Base-by-base conservation (phyloP, 2,797 vertebrate species). In the Phataginus tricuspis region DNA sequence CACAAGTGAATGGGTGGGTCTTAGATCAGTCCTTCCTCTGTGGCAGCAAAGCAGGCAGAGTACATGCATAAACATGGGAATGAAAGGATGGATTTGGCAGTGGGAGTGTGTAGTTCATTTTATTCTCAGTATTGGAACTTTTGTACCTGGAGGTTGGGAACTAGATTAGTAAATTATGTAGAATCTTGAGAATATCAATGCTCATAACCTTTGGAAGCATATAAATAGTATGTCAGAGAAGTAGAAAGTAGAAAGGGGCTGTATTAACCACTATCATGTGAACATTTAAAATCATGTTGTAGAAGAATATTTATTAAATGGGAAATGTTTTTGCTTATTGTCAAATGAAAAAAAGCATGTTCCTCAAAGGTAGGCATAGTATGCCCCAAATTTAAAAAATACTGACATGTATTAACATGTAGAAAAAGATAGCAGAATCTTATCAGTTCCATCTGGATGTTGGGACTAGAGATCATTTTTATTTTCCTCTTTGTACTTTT, bases 121-220 rank as follows among this genome's bases (percentile, higher is more conserved):
- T 84, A 82, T 86, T 91, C n/a, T 86, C 16, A 61, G 37, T n/a
- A 14, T 69, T 94, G 64, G 75, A 84, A 95, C 51, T 89, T 95
- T 78, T 55, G 23, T n/a, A 53, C 14, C 92, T 85, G 42, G 72
- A 85, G 34, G 21, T 85, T 69, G 86, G 66, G 55, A 72, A 77
- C 19, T 45, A 80, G 31, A 88, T 90, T 77, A 90, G 69, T 57
- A 93, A 85, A 18, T 66, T 86, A 75, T 0, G 4, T 29, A 71
- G 31, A 57, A 4, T n/a, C 29, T 82, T 63, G 49, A 92, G 31
- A 92, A 34, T 94, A 57, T n/a, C 23, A 45, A 49, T 63, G 5
- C 18, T 63, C 57, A 4, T 82, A 88, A 10, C 16, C 31, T 92
- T 90, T 27, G 23, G 21, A 96, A 55, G 29, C 11, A 29, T 63